phyloP scores from a whole-genome alignment of 2,888 invertebrate species.

The Gandaritis pyraliata region DNA sequence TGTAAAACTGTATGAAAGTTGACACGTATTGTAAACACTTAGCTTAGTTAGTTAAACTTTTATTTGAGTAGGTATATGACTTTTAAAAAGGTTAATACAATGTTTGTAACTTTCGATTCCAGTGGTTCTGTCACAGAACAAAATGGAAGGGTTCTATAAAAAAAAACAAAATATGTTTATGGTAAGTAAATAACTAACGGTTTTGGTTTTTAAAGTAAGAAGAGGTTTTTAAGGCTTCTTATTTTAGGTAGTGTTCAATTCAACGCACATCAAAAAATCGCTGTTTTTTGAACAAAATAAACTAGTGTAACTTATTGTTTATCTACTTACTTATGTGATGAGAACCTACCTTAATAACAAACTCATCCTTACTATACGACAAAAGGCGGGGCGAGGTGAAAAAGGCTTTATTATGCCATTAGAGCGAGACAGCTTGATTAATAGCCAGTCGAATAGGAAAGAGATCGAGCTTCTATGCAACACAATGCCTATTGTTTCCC shows the following conservation, averaged over 20 bases:
- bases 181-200: too few relatives aligned
- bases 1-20: constrained; percentile 35
- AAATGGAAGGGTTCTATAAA: too few relatives aligned
- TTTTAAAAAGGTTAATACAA: background rate
- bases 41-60: background rate
- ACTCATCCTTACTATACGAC: background rate
- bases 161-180: too few relatives aligned
- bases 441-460: constrained; percentile 3
- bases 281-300: too few relatives aligned
- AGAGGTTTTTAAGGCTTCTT: too few relatives aligned
- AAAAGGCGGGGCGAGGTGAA: constrained; percentile 14
- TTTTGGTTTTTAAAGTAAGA: too few relatives aligned
- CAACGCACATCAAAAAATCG: too few relatives aligned
- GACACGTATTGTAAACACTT: constrained; percentile 25
- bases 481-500: constrained; percentile 29
- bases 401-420: constrained; percentile 20
- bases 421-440: constrained; percentile 16
- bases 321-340: background rate
- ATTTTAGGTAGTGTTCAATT: too few relatives aligned
- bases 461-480: constrained; percentile 13
- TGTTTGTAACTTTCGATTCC: background rate
- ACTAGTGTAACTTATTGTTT: too few relatives aligned
- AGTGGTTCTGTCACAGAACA: background rate
- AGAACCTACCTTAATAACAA: background rate
- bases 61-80: background rate